These are phyloP conservation scores for Dysmachus trigonus DNA, from an alignment of 2,888 invertebrate species.

Conservation along the genomic window DNA sequence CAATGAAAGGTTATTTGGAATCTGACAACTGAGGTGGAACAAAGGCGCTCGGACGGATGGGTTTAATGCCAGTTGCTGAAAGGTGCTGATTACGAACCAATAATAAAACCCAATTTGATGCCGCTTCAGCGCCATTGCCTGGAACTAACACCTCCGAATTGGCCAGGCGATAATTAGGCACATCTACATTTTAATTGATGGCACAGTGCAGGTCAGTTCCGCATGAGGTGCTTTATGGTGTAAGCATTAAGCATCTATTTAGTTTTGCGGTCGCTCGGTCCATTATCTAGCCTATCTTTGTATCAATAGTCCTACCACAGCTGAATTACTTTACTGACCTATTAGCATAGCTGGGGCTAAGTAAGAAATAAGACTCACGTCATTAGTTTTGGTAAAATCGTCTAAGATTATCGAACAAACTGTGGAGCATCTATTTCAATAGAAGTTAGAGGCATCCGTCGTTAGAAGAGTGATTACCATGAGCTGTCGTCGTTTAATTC, in stretches of 20 bases:
- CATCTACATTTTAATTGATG: neutral
- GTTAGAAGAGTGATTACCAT: neutral
- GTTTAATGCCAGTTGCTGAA: neutral
- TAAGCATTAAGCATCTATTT: neutral
- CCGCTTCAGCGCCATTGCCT: neutral
- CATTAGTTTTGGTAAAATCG: neutral
- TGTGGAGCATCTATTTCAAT: neutral
- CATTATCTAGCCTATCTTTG: neutral
- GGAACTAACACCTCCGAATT: neutral
- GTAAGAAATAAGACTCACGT: neutral
- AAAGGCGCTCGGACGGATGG: neutral
- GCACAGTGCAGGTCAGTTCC: slow-evolving; percentile 6
- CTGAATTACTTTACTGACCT: neutral
- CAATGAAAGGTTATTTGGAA: neutral
- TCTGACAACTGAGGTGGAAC: neutral
- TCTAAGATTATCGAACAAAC: neutral
- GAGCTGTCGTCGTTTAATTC: neutral
- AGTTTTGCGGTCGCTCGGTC: neutral
- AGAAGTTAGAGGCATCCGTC: neutral
- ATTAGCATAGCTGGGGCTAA: neutral
- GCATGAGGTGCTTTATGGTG: neutral
- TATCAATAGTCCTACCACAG: neutral
- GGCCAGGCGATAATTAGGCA: neutral
- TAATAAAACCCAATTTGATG: neutral
- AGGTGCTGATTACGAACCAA: neutral